Evolutionary conservation across 1,140 invertebrate species (phyloP), one percentile per base, ranked within the genome.

Genomic region (Melipona quadrifasciata): DNA sequence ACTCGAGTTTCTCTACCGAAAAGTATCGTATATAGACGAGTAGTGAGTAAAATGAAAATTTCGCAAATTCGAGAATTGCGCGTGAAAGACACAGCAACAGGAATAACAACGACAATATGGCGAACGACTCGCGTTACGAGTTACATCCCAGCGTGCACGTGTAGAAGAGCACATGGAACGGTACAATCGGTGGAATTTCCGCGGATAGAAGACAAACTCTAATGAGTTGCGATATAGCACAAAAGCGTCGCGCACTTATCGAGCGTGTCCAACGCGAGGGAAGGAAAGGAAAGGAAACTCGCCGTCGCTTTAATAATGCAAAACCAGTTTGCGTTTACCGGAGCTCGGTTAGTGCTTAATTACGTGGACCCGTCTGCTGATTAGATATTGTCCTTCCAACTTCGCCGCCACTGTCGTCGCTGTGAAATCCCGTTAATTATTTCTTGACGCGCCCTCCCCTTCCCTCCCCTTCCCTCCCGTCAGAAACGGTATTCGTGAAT

Each of bases 301-400:
- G 24, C 12, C 58, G 68, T 11, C 24, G 78, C 76, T 89, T 89
- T 89, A 89, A 89, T 89, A 89, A 89, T 85, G 87, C 75, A 86
- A 86, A 88, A 77, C 87, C 86, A 88, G 87, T 88, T 86, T 86
- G 84, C 83, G 80, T 88, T 86, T 72, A 86, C 72, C 27, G 76
- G 78, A 71, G 75, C 87, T 88, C 73, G 87, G 86, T 88, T 88
- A 89, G 84, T 86, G 87, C 87, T 89, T 89, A 89, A 89, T 89
- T 88, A 89, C 83, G 87, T 80, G 68, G 75, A 79, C 79, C 81
- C 77, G 86, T 82, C 79, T 51, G 83, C 72, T 89, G 87, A 89
- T 89, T 89, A 88, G 87, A 89, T 88, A 88, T 89, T 89, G 87
- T 89, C 71, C 67, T 76, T 53, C 57, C 74, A 80, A 86, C 87